Conservation (phyloP, 1,140 invertebrate genomes). For the Atta colombica region DNA sequence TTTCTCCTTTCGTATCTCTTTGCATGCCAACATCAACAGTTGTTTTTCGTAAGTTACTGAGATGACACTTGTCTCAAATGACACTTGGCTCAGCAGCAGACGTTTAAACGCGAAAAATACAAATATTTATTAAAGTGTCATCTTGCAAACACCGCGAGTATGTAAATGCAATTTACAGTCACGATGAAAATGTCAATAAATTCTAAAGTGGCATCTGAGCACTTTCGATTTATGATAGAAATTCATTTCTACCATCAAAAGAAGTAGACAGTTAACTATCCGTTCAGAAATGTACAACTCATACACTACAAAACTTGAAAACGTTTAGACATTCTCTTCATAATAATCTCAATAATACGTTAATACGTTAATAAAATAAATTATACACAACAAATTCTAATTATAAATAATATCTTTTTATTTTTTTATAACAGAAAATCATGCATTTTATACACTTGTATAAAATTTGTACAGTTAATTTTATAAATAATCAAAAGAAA, state of each 20-base stretch:
- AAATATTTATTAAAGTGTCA: not conserved
- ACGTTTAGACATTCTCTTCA: not conserved
- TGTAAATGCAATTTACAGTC: not conserved
- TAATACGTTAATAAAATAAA: not conserved
- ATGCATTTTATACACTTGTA: not conserved
- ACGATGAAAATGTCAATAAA: constrained; percentile 18
- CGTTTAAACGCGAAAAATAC: constrained; percentile 5
- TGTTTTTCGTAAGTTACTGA: not conserved
- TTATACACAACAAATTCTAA: not conserved
- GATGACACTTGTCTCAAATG: not conserved
- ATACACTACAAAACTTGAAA: not conserved
- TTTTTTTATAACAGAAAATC: not conserved
- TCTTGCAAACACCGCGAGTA: constrained; percentile 11
- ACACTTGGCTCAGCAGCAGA: not conserved
- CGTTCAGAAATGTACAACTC: not conserved
- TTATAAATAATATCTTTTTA: not conserved
- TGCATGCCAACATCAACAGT: not conserved
- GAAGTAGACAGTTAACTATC: not conserved
- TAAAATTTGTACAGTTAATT: not conserved
- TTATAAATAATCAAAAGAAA: not conserved
- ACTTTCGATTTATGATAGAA: not conserved
- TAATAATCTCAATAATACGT: not conserved
- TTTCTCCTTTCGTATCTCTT: not conserved
- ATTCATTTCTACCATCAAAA: not conserved
- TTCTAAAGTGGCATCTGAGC: not conserved